Conservation (phyloP, 2,113 vertebrate genomes). For the Machaerirhynchus nigripectus region DNA sequence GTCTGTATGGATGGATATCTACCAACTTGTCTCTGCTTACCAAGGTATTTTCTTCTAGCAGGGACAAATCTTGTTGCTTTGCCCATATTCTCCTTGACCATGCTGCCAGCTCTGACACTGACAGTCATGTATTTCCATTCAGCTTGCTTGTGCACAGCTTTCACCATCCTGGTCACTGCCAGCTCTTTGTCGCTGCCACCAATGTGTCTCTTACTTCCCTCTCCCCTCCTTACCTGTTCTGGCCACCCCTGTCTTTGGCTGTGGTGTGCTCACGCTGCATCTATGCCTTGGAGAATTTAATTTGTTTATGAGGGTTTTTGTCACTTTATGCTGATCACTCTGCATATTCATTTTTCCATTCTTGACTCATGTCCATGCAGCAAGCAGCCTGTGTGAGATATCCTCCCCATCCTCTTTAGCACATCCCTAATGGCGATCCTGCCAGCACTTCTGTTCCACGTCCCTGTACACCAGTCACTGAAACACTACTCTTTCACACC, state of each 20-base stretch:
- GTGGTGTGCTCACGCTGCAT: neutral
- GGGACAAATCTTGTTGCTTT: neutral
- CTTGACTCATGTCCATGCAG: neutral
- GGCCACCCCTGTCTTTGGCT: neutral
- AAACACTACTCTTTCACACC: neutral
- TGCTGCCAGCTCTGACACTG: neutral
- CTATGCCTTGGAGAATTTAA: neutral
- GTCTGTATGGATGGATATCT: neutral
- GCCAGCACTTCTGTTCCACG: neutral
- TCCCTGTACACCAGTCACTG: neutral
- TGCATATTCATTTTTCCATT: neutral
- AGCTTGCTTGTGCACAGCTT: neutral
- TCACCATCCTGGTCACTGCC: neutral
- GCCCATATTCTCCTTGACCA: neutral
- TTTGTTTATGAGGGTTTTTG: neutral
- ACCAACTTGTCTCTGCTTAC: neutral
- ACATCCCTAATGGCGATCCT: neutral
- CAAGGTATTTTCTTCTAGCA: neutral
- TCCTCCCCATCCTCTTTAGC: neutral
- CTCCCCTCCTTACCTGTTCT: neutral
- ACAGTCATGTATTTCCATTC: neutral
- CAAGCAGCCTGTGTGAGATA: neutral
- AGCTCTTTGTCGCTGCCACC: neutral
- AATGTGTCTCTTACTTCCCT: neutral
- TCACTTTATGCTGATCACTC: neutral